Conservation (phyloP, 1,140 invertebrate species). For the Steinernema feltiae region DNA sequence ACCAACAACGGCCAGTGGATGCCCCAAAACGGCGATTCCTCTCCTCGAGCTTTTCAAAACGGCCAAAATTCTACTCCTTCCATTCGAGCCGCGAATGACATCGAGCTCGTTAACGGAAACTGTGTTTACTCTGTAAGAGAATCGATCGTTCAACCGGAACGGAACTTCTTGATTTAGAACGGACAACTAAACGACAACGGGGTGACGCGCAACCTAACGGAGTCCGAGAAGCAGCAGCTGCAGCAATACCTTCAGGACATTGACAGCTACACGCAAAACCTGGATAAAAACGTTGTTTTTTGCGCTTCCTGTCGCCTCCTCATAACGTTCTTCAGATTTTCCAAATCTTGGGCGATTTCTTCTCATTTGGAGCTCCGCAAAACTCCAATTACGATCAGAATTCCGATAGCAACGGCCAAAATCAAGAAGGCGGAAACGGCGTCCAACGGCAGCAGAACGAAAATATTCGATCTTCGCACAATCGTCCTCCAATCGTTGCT, state of each 20-base stretch:
- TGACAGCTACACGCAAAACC: not conserved
- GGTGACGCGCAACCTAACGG: not conserved
- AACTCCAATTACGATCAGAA: no score
- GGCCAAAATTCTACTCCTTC: not conserved
- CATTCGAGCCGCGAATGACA: not conserved
- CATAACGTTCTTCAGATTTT: not conserved
- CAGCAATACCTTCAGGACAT: not conserved
- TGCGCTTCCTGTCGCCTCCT: not conserved
- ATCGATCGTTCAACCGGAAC: no score
- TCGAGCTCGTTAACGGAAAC: not conserved
- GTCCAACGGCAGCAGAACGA: not conserved
- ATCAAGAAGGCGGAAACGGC: no score
- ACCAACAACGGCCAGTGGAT: not conserved
- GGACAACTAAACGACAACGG: slow-evolving; percentile 8
- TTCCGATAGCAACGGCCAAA: no score
- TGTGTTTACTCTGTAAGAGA: not conserved
- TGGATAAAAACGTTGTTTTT: not conserved
- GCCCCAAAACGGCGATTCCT: not conserved
- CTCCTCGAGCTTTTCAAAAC: not conserved
- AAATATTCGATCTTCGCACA: not conserved
- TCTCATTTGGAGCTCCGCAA: not conserved
- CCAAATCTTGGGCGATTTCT: not conserved
- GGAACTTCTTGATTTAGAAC: no score
- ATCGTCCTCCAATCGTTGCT: not conserved
- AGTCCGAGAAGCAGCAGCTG: slow-evolving; percentile 1